A percentile compares a stretch with the other conserved stretches of the same genome.
Evolutionary conservation across 2,888 invertebrate genomes (phyloP).

Genomic region (Zygaena filipendulae): DNA sequence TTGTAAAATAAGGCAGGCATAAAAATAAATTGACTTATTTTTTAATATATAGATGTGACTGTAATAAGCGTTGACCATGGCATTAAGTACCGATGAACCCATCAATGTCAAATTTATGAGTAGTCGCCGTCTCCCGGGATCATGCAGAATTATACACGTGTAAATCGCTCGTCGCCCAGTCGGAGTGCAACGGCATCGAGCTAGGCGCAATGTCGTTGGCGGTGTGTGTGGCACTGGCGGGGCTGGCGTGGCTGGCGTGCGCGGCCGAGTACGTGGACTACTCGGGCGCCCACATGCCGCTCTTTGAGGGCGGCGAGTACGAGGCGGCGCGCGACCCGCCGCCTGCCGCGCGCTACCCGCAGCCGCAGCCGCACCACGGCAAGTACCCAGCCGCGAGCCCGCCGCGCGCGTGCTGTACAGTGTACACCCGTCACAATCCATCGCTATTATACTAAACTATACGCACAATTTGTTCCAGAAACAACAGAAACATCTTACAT

Average conservation of each 20-base stretch:
- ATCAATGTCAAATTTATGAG: constrained; percentile 15
- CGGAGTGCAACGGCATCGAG: constrained; percentile 14
- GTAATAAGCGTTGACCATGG: too few relatives aligned
- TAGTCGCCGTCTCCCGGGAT: constrained; percentile 8
- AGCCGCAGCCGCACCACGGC: not conserved
- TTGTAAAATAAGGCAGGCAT: too few relatives aligned
- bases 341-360: constrained; percentile 9
- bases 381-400: not conserved
- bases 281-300: constrained; percentile 39
- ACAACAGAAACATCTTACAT: too few relatives aligned
- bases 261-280: constrained; percentile 37
- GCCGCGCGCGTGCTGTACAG: not conserved
- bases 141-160: constrained; percentile 4
- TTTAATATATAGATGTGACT: too few relatives aligned
- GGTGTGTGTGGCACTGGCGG: constrained; percentile 23
- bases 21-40: too few relatives aligned
- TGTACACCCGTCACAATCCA: too few relatives aligned
- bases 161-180: constrained; percentile 8
- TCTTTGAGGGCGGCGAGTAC: constrained; percentile 30
- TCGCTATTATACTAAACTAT: too few relatives aligned
- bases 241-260: constrained; percentile 20
- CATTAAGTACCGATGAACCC: too few relatives aligned
- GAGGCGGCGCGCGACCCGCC: constrained; percentile 49
- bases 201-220: constrained; percentile 19
- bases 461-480: too few relatives aligned